A percentile compares a stretch with the other conserved stretches of the same genome.
Evolutionary conservation across 2,113 vertebrate species (phyloP).

Genomic region (Ciconia maguari): DNA sequence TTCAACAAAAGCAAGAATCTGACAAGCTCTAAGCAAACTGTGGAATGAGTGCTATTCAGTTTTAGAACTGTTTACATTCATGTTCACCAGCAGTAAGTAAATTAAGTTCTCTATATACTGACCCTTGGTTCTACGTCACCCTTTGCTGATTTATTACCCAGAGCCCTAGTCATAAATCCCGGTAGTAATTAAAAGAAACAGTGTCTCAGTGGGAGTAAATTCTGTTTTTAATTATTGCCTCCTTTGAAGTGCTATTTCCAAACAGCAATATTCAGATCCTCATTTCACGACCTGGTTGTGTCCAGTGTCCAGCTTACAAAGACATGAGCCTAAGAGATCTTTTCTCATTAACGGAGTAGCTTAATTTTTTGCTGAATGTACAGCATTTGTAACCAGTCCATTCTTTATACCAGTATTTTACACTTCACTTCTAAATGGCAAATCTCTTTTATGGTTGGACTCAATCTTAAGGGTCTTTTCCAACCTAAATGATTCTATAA

Average conservation of each 20-base stretch:
- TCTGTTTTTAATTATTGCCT: constrained; percentile 40
- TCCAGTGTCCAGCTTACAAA: background rate
- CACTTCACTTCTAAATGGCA: background rate
- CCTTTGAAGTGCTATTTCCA: constrained; percentile 17
- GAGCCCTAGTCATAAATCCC: constrained; percentile 16
- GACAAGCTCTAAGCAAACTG: background rate
- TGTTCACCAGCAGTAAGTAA: background rate
- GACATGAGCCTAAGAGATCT: background rate
- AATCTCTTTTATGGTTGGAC: background rate
- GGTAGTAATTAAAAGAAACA: constrained; percentile 47
- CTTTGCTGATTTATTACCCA: constrained; percentile 33
- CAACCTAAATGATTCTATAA: background rate
- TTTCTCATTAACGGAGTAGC: background rate
- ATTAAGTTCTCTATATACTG: background rate
- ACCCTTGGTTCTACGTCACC: background rate
- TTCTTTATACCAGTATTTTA: background rate
- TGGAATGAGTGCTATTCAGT: background rate
- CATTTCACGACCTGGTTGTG: background rate
- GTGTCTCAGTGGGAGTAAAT: constrained; percentile 33
- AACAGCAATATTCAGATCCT: constrained; percentile 9
- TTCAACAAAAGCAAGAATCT: background rate
- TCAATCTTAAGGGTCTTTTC: background rate
- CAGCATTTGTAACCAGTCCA: background rate
- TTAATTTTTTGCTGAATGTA: background rate
- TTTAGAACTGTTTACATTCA: background rate